Percentiles rank a stretch among this genome's conserved stretches.
Conservation (phyloP, 2,113 vertebrate species). For the Paraplagusia blochii region DNA sequence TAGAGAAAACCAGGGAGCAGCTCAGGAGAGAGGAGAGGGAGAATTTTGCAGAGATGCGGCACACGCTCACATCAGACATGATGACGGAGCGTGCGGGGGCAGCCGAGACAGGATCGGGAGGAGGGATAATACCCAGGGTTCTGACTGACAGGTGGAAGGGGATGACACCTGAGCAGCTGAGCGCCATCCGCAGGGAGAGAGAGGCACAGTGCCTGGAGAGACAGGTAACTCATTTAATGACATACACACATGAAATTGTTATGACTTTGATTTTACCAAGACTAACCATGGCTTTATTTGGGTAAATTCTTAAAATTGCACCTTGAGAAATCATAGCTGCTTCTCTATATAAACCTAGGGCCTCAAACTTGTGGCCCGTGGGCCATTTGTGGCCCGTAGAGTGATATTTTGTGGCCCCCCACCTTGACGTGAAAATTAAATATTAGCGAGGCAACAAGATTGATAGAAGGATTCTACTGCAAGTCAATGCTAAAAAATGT, state of each 20-base stretch:
- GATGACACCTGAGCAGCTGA: conserved; percentile 71
- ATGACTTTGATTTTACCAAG: too few relatives aligned
- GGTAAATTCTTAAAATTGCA: too few relatives aligned
- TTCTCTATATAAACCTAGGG: too few relatives aligned
- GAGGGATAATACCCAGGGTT: conserved; percentile 29
- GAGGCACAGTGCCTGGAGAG: conserved; percentile 59
- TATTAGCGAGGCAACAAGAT: too few relatives aligned
- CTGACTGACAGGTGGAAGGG: conserved; percentile 76
- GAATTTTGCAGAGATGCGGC: conserved; percentile 62
- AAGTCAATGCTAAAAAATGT: too few relatives aligned
- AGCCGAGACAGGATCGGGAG: conserved; percentile 28
- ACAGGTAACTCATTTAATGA: conserved; percentile 57
- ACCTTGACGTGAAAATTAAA: too few relatives aligned
- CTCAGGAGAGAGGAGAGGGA: conserved; percentile 49
- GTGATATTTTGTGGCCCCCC: too few relatives aligned
- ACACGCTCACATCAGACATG: conserved; percentile 74
- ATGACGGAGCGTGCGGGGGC: conserved; percentile 72
- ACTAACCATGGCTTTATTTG: too few relatives aligned
- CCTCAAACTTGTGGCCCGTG: too few relatives aligned
- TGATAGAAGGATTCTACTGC: too few relatives aligned
- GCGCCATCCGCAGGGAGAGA: conserved; percentile 61
- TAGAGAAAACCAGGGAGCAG: conserved; percentile 49
- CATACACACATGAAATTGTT: background rate
- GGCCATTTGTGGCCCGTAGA: too few relatives aligned
- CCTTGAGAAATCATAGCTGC: too few relatives aligned